A percentile compares a stretch with the other conserved stretches of the same genome.
phyloP scores from a whole-genome alignment of 2,113 vertebrate genomes.

The Muscicapa adusta region DNA sequence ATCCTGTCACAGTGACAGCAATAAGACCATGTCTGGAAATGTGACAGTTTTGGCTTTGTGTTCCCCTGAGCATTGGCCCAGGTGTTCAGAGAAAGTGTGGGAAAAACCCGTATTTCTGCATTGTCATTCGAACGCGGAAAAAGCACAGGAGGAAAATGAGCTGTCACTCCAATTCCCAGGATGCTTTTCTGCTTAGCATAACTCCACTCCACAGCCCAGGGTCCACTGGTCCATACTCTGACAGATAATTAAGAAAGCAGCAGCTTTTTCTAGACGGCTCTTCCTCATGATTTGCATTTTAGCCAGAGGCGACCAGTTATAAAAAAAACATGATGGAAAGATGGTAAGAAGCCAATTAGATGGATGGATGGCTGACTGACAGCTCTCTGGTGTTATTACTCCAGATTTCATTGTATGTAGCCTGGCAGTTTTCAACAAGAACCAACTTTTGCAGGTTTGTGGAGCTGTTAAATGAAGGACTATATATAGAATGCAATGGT shows the following conservation, averaged over 20 bases:
- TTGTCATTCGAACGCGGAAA: conserved; percentile 89
- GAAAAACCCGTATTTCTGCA: conserved; percentile 89
- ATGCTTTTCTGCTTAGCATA: conserved; percentile 99
- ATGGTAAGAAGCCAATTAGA: conserved; percentile 99
- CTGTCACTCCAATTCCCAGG: conserved; percentile 99
- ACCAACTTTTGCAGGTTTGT: conserved; percentile 81
- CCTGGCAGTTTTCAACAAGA: conserved; percentile 81
- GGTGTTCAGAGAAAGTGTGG: conserved; percentile 87
- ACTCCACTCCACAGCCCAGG: conserved; percentile 87
- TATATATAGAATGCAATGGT: conserved; percentile 76
- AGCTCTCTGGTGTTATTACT: conserved; percentile 93
- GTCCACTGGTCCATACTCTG: conserved; percentile 87
- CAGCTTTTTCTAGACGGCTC: conserved; percentile 90
- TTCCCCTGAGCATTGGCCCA: conserved; percentile 93
- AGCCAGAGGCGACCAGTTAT: conserved; percentile 99
- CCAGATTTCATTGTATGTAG: conserved; percentile 87
- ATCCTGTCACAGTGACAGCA: conserved; percentile 94
- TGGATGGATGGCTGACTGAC: conserved; percentile 99
- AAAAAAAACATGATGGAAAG: conserved; percentile 99
- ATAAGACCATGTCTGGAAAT: conserved; percentile 90
- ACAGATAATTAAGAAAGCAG: conserved; percentile 99
- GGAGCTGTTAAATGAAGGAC: conserved; percentile 75
- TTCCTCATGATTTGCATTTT: conserved; percentile 99
- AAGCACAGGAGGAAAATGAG: conserved; percentile 97
- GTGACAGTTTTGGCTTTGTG: conserved; percentile 95